Conservation (phyloP, 2,797 vertebrate genomes). For the Capromys pilorides region DNA sequence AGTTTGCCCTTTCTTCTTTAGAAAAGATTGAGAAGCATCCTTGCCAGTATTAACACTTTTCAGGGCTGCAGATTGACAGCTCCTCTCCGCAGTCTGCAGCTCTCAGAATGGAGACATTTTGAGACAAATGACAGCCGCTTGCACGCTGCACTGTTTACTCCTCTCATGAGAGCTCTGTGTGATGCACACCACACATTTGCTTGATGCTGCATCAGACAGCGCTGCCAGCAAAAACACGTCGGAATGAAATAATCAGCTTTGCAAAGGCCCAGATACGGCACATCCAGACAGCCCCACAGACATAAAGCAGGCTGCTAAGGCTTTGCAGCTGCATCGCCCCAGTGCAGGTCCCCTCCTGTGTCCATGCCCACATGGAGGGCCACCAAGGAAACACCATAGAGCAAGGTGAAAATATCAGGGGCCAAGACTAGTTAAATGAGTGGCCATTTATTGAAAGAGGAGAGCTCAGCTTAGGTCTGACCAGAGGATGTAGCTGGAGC, state of each 20-base stretch:
- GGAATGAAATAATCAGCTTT: conserved; percentile 67
- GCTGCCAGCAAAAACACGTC: conserved; percentile 76
- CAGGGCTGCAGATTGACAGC: conserved; percentile 69
- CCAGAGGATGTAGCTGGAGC: not conserved
- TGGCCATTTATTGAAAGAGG: not conserved
- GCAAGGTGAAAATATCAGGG: not conserved
- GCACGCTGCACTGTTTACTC: conserved; percentile 70
- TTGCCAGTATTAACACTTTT: conserved; percentile 68
- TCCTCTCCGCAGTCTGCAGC: conserved; percentile 69
- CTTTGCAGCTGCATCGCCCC: not conserved
- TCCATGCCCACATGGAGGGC: too few relatives aligned
- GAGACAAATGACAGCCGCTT: conserved; percentile 75
- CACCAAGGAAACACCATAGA: rapidly evolving
- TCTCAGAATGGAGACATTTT: conserved; percentile 79
- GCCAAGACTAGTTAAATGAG: not conserved
- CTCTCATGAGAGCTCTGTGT: conserved; percentile 58
- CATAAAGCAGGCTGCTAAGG: not conserved
- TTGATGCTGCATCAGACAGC: conserved; percentile 44
- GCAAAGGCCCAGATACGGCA: conserved; percentile 41
- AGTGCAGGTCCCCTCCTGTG: too few relatives aligned
- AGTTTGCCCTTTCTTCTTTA: conserved; percentile 54
- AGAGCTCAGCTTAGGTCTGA: not conserved
- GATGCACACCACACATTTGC: conserved; percentile 66
- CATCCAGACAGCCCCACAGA: not conserved
- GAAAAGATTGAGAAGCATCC: conserved; percentile 62